phyloP scores from a whole-genome alignment of 2,888 invertebrate species.

The Ophraella communa region DNA sequence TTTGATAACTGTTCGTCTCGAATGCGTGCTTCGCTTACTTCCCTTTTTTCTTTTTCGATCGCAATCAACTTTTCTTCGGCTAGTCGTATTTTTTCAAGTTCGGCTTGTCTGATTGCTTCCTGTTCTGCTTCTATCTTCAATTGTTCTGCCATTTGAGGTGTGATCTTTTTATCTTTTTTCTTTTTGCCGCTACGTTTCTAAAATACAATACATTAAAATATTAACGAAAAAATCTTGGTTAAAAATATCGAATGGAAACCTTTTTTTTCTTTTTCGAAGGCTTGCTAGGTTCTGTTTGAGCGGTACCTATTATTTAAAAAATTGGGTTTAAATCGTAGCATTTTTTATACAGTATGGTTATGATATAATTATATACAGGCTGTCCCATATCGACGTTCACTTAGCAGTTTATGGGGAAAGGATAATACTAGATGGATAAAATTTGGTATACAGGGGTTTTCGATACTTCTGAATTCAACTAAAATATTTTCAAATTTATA shows the following conservation, averaged over 20 bases:
- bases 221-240: no score
- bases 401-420: no score
- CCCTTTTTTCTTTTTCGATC: constrained; percentile 55
- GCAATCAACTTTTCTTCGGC: constrained; percentile 50
- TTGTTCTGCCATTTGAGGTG: constrained; percentile 44
- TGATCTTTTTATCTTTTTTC: constrained; percentile 50
- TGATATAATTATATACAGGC: no score
- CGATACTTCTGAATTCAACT: no score
- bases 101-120: constrained; percentile 40
- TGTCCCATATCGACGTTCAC: no score
- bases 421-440: no score
- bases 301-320: background rate
- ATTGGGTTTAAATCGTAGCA: background rate
- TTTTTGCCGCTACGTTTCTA: constrained; percentile 1
- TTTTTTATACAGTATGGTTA: no score
- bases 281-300: background rate
- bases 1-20: constrained; percentile 50
- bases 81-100: constrained; percentile 40
- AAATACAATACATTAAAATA: background rate
- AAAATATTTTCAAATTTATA: no score
- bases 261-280: constrained; percentile 2
- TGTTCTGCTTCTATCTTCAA: constrained; percentile 40
- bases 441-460: no score
- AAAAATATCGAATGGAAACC: background rate
- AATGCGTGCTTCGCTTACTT: constrained; percentile 47